These are phyloP conservation scores for Drosophila lacertosa DNA, from an alignment of 1,140 invertebrate genomes.

Conservation along the genomic window DNA sequence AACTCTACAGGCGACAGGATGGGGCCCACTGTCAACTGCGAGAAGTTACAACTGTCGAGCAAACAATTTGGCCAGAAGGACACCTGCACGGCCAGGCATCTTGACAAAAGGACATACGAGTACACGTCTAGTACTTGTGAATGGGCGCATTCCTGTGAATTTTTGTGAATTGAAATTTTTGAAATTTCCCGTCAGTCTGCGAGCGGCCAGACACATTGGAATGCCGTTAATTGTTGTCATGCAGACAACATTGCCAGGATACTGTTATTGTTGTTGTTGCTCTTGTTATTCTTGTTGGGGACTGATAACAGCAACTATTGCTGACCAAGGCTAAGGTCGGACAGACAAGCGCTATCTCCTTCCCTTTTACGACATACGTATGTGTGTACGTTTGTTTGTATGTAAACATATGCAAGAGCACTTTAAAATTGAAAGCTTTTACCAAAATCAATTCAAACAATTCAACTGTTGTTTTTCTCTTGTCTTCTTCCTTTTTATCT, in stretches of 20 bases:
- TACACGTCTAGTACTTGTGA: slow-evolving; percentile 41
- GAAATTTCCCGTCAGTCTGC: slow-evolving; percentile 79
- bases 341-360: too few relatives aligned
- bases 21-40: not conserved
- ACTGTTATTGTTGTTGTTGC: too few relatives aligned
- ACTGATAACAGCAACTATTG: not conserved
- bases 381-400: too few relatives aligned
- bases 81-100: slow-evolving; percentile 4
- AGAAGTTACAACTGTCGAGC: slow-evolving; percentile 11
- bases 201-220: slow-evolving; percentile 67
- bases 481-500: too few relatives aligned
- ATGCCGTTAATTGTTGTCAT: slow-evolving; percentile 73
- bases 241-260: slow-evolving; percentile 33
- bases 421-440: too few relatives aligned
- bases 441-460: too few relatives aligned
- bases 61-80: not conserved
- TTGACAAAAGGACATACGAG: slow-evolving; percentile 19
- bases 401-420: too few relatives aligned
- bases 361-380: not conserved
- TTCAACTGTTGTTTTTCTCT: too few relatives aligned
- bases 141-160: slow-evolving; percentile 68
- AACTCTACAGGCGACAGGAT: not conserved
- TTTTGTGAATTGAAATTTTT: slow-evolving; percentile 81
- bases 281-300: not conserved
- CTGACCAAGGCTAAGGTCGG: slow-evolving; percentile 6